Conservation (phyloP, 1,140 invertebrate species). For the Calosoma granatense region DNA sequence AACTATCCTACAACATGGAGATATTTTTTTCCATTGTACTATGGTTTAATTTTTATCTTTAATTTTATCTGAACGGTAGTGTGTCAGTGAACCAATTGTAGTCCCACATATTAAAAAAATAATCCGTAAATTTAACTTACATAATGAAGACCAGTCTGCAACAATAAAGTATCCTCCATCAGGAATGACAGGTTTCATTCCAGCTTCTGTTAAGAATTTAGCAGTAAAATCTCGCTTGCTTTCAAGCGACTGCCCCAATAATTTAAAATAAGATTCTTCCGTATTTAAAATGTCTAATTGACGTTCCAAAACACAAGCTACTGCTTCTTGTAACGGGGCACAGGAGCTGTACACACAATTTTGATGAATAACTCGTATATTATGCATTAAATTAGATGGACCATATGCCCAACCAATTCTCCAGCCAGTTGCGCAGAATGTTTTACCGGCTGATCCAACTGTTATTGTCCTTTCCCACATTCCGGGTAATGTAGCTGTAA, state of each 20-base stretch:
- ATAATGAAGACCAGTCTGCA: conserved; percentile 71
- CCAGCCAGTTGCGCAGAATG: conserved; percentile 94
- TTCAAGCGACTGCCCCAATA: conserved; percentile 62
- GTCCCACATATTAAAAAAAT: too few relatives aligned
- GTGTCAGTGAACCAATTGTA: too few relatives aligned
- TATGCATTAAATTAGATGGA: conserved; percentile 60
- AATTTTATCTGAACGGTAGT: too few relatives aligned
- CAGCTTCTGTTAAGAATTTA: conserved; percentile 59
- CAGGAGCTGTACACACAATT: conserved; percentile 82
- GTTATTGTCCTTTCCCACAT: conserved; percentile 97
- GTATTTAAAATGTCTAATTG: conserved; percentile 59
- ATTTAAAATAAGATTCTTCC: conserved; percentile 73
- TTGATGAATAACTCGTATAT: conserved; percentile 83
- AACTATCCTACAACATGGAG: too few relatives aligned
- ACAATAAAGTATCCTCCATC: conserved; percentile 96
- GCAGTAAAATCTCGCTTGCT: conserved; percentile 77
- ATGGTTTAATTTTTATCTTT: too few relatives aligned
- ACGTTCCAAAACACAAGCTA: conserved; percentile 75
- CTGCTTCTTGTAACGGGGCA: conserved; percentile 80
- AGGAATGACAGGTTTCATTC: conserved; percentile 81
- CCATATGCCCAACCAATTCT: conserved; percentile 91
- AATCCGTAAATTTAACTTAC: conserved; percentile 30
- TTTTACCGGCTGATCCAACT: conserved; percentile 92
- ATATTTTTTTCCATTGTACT: too few relatives aligned
- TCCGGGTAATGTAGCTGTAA: conserved; percentile 68